Base-by-base conservation (phyloP, 2,113 vertebrate genomes). In the Colossoma macropomum region DNA sequence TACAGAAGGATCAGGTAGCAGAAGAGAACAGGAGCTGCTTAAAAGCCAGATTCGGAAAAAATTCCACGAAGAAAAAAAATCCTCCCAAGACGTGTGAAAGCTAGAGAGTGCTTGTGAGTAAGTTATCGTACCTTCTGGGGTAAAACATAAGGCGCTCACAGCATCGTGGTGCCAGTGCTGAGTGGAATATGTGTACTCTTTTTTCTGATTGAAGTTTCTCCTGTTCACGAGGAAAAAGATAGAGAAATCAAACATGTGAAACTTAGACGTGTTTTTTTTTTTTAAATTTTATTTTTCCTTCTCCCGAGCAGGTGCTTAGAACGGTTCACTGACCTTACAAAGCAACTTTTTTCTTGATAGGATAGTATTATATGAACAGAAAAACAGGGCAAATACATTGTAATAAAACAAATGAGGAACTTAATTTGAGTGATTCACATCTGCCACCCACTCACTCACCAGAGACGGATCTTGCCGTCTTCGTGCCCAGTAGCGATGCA, bases 391-490 rank as follows among this genome's bases (percentile, higher is more conserved):
- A 1, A 6, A 10, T 9, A 8, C 6, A 5, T 11, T 9, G 10
- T 9, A 9, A 11, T 45, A 45, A 45, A 3, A 19, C 15, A 2
- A 21, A 69, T 11, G 17, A 69, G 30, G 32, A 25, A 78, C 65
- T 13, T 10, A 41, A 54, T 32, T 19, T 13, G 2, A 72, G 10
- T 5, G 59, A 25, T 16, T 3, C 0, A 45, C 0, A 74, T 28
- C 11, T 19, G n/a, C 8, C 28, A 10, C 16, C 17, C 32, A 1
- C 48, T 50, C 16, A 80, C 96, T 82, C 88, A 99, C 98, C 98
- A 99, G 52, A 99, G 89, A 10, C 98, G 95, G 32, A 99, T 98
- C 89, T 96, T 98, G 56, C 98, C 98, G 54, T 99, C 97, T 41
- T 91, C 90, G 1, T 99, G 98, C 30, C 98, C 98, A 0, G 96